Evolutionary conservation across 2,888 invertebrate genomes (phyloP).

Genomic region (Hipparchia semele): DNA sequence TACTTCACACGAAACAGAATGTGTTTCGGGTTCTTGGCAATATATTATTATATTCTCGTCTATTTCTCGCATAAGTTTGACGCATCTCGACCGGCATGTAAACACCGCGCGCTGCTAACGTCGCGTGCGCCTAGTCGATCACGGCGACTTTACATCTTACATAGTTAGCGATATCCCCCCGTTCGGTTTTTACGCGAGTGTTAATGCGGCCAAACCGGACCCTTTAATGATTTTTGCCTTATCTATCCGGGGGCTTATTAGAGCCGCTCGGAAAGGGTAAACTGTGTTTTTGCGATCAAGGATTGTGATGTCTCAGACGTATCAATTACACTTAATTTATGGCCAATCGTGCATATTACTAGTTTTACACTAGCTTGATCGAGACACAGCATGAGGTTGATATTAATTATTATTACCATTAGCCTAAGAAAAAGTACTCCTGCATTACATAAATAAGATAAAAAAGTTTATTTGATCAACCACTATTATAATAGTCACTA

Average conservation of each 20-base stretch:
- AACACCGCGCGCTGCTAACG: constrained; percentile 37
- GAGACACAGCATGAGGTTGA: neutral
- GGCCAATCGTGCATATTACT: constrained; percentile 37
- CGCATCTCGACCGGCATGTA: constrained; percentile 26
- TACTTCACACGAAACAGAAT: too few species aligned
- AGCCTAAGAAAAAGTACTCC: too few species aligned
- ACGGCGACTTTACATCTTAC: constrained; percentile 39
- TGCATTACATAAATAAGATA: too few species aligned
- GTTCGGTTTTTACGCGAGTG: constrained; percentile 41
- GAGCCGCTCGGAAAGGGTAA: constrained; percentile 39
- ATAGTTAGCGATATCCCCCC: constrained; percentile 35
- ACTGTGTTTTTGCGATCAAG: constrained; percentile 33
- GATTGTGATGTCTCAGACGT: constrained; percentile 43
- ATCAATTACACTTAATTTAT: constrained; percentile 44
- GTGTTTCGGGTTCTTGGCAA: too few species aligned
- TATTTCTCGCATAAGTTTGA: neutral
- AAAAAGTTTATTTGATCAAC: too few species aligned
- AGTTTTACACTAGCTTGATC: constrained; percentile 34
- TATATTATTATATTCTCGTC: neutral
- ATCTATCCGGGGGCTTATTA: constrained; percentile 41
- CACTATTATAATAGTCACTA: too few species aligned
- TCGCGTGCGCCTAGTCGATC: constrained; percentile 52
- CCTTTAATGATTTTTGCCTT: constrained; percentile 45
- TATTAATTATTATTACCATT: neutral
- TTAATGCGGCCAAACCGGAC: constrained; percentile 41